Conservation (phyloP, 2,797 vertebrate species). For the Sebastiscus albofasciatus region DNA sequence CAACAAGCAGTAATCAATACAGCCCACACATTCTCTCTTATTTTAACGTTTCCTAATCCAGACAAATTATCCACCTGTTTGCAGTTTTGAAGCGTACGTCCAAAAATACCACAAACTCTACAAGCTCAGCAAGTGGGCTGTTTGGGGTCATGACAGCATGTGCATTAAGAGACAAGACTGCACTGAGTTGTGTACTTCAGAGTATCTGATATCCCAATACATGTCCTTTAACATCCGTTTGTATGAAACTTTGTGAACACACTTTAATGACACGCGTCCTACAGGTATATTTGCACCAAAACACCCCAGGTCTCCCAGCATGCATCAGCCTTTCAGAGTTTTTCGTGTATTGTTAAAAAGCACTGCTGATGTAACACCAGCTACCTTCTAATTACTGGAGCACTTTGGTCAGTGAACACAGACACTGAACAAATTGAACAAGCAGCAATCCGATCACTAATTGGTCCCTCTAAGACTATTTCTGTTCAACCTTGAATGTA, state of each 20-base stretch:
- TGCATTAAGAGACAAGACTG: background rate
- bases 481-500: background rate
- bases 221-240: background rate
- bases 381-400: background rate
- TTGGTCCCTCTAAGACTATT: background rate
- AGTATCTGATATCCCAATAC: background rate
- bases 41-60: slow-evolving; percentile 3
- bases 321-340: background rate
- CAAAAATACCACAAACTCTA: background rate
- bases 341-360: background rate
- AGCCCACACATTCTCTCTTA: background rate
- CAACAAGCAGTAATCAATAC: slow-evolving; percentile 4
- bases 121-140: background rate
- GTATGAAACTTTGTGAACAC: background rate
- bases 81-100: background rate
- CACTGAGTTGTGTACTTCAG: background rate
- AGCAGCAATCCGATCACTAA: slow-evolving; percentile 4
- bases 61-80: slow-evolving; percentile 3
- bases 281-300: background rate
- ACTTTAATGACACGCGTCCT: background rate
- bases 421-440: slow-evolving; percentile 6
- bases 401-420: background rate
- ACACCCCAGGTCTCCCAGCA: background rate
- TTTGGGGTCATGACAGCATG: background rate
- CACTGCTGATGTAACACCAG: background rate